Conservation (phyloP, 2,797 vertebrate genomes). For the Pseudomugil tenellus region DNA sequence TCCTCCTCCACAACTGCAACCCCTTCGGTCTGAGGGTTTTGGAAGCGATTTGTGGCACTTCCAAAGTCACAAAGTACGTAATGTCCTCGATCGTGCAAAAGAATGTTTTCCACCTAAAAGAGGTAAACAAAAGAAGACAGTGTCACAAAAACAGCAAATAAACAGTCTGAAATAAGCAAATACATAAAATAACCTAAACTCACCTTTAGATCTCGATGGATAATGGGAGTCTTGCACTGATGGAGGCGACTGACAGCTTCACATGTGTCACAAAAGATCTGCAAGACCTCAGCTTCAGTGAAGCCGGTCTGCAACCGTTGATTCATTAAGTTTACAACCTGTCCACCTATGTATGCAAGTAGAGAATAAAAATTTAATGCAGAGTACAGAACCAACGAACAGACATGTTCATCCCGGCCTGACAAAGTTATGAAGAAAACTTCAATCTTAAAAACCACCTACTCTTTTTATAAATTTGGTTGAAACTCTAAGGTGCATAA, state of each 20-base stretch:
- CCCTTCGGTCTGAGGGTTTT: slow-evolving; percentile 94
- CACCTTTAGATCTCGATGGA: slow-evolving; percentile 97
- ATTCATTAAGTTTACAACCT: slow-evolving; percentile 99
- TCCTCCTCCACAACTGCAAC: slow-evolving; percentile 94
- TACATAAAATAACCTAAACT: slow-evolving; percentile 19
- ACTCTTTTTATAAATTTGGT: background rate
- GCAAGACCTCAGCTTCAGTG: slow-evolving; percentile 92
- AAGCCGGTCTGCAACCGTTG: slow-evolving; percentile 95
- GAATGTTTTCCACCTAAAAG: slow-evolving; percentile 95
- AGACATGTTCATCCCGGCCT: background rate
- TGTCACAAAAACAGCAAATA: slow-evolving; percentile 14
- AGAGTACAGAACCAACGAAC: background rate
- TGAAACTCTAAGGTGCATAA: background rate
- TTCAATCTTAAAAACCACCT: background rate
- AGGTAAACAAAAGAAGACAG: slow-evolving; percentile 15
- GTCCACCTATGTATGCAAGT: slow-evolving; percentile 84
- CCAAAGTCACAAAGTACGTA: slow-evolving; percentile 99
- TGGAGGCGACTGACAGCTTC: slow-evolving; percentile 93
- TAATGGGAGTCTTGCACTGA: slow-evolving; percentile 92
- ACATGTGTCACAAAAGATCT: slow-evolving; percentile 97
- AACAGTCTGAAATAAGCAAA: background rate
- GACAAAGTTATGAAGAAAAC: background rate
- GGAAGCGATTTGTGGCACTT: slow-evolving; percentile 94
- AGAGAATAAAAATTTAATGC: background rate
- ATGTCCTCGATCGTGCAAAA: slow-evolving; percentile 96